Percentiles rank a stretch among this genome's conserved stretches.
Conservation (phyloP, 2,113 vertebrate species). For the Chamaea fasciata region DNA sequence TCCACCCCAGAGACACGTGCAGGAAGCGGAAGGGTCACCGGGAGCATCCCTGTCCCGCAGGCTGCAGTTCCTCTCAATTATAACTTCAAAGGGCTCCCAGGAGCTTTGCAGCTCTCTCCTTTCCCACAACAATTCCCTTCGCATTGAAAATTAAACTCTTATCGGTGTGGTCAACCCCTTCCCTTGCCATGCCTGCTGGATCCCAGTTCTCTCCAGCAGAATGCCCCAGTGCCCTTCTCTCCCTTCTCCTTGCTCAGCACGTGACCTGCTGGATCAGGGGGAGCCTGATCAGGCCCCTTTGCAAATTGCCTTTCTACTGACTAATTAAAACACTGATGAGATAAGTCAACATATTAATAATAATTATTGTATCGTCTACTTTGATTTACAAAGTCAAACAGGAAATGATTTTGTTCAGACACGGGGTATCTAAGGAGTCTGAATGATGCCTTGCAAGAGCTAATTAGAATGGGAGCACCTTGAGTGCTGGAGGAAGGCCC, state of each 20-base stretch:
- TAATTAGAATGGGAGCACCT: neutral
- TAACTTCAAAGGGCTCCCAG: slow-evolving; percentile 49
- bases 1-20: slow-evolving; percentile 15
- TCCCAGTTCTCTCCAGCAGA: neutral
- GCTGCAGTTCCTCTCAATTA: slow-evolving; percentile 50
- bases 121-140: slow-evolving; percentile 34
- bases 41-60: slow-evolving; percentile 16
- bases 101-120: neutral
- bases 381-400: slow-evolving; percentile 58
- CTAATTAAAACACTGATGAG: slow-evolving; percentile 63
- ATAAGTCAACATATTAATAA: slow-evolving; percentile 64
- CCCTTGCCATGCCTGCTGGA: neutral
- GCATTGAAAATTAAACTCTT: slow-evolving; percentile 31
- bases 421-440: neutral
- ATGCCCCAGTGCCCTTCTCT: neutral
- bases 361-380: slow-evolving; percentile 53
- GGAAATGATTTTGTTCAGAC: slow-evolving; percentile 21
- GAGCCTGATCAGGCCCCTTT: neutral
- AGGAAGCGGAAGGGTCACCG: slow-evolving; percentile 14
- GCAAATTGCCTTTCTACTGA: slow-evolving; percentile 43
- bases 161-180: neutral
- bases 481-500: neutral
- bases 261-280: neutral
- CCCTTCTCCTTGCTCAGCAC: neutral
- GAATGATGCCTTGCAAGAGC: neutral